A percentile compares a stretch with the other conserved stretches of the same genome.
Evolutionary conservation across 2,113 vertebrate genomes (phyloP).

Genomic region (Dromaius novaehollandiae): DNA sequence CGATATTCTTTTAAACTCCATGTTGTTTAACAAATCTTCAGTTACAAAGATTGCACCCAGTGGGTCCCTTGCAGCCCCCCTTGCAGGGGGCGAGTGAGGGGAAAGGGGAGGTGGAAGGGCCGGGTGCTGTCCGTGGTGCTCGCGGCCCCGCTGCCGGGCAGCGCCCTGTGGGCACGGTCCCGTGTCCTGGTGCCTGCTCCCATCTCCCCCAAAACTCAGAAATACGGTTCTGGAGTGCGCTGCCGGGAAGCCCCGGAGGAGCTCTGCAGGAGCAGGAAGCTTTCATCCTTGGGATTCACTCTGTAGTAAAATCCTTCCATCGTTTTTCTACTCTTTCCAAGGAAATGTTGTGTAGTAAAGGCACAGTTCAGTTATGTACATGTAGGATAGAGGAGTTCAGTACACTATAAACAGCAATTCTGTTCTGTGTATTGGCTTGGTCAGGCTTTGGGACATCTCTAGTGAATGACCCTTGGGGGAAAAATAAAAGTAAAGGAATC

Average conservation of each 20-base stretch:
- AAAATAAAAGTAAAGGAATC: neutral
- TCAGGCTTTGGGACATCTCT: neutral
- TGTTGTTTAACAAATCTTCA: rapidly evolving
- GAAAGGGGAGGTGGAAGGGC: too few relatives aligned
- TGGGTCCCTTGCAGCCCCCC: neutral
- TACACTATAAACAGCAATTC: rapidly evolving
- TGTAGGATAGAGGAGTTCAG: neutral
- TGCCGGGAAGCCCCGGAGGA: too few relatives aligned
- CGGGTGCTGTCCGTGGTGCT: neutral
- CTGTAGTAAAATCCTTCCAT: rapidly evolving
- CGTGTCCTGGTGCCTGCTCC: neutral
- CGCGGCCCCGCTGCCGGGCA: neutral
- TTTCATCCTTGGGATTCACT: rapidly evolving
- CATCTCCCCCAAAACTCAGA: neutral
- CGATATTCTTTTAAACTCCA: rapidly evolving
- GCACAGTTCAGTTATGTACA: neutral
- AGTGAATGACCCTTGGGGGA: neutral
- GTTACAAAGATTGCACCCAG: too few relatives aligned
- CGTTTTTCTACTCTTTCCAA: too few relatives aligned
- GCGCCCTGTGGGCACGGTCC: too few relatives aligned
- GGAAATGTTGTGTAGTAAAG: rapidly evolving
- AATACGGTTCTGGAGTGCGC: rapidly evolving
- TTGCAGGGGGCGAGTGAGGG: too few relatives aligned
- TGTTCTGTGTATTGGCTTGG: rapidly evolving
- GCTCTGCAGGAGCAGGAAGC: neutral